These are phyloP conservation scores for Canis aureus DNA, from an alignment of 2,113 vertebrate genomes.

Conservation along the genomic window DNA sequence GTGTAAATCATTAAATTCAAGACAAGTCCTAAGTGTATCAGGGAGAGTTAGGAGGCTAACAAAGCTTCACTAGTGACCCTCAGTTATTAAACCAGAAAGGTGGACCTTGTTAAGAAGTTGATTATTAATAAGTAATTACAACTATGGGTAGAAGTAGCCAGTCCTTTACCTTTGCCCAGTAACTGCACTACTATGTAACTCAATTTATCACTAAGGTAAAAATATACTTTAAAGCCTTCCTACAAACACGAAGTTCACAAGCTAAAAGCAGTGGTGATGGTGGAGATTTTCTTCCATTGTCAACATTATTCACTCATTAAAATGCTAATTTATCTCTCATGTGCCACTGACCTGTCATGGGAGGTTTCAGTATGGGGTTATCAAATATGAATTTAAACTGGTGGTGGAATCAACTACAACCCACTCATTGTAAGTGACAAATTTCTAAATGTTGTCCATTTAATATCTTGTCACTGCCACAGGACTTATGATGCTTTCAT, in stretches of 20 bases:
- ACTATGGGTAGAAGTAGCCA: not conserved
- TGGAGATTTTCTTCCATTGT: not conserved
- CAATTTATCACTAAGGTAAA: not conserved
- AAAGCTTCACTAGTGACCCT: constrained; percentile 9
- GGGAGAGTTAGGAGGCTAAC: not conserved
- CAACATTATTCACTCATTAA: not conserved
- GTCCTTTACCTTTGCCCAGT: not conserved
- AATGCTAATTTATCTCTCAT: not conserved
- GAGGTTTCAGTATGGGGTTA: not conserved
- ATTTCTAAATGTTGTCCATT: constrained; percentile 65
- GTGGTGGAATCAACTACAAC: not conserved
- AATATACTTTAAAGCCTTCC: not conserved
- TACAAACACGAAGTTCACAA: not conserved
- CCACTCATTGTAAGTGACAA: constrained; percentile 5
- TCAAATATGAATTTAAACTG: not conserved
- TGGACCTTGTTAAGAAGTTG: not conserved
- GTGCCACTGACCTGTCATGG: not conserved
- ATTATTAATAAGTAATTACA: not conserved
- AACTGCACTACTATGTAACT: not conserved
- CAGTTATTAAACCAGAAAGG: not conserved
- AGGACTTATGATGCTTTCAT: constrained; percentile 74
- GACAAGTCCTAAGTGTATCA: not conserved
- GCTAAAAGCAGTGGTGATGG: not conserved
- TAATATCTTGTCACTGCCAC: constrained; percentile 74
- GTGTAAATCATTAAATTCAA: not conserved